Percentiles rank a stretch among this genome's conserved stretches.
phyloP scores from a whole-genome alignment of 2,888 invertebrate species.

The Deilephila porcellus region DNA sequence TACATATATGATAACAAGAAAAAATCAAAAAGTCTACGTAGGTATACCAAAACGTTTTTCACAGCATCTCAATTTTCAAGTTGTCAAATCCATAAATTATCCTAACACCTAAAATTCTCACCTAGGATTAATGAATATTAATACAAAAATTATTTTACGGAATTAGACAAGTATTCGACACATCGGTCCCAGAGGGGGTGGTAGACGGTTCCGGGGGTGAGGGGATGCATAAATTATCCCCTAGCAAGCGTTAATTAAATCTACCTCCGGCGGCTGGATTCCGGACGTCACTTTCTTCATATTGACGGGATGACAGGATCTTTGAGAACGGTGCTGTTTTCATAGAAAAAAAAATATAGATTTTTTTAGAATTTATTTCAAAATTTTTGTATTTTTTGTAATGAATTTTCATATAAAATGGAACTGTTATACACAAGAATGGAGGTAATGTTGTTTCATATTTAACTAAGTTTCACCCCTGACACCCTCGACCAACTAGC shows the following conservation, averaged over 20 bases:
- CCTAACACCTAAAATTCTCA: background rate
- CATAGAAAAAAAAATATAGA: background rate
- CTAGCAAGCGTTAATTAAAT: constrained; percentile 42
- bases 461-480: too few species aligned
- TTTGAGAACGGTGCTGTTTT: background rate
- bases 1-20: too few species aligned
- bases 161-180: constrained; percentile 26
- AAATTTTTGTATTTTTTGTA: background rate
- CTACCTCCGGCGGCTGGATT: constrained; percentile 26
- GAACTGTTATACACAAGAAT: too few species aligned
- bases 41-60: too few species aligned
- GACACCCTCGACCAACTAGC: too few species aligned
- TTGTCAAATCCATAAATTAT: background rate
- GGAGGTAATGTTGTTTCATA: too few species aligned
- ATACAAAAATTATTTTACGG: constrained; percentile 18
- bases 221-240: constrained; percentile 41
- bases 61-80: too few species aligned
- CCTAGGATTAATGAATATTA: constrained; percentile 18
- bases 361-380: background rate
- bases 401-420: too few species aligned
- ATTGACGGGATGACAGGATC: background rate
- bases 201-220: constrained; percentile 17
- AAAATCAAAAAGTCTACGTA: too few species aligned
- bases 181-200: constrained; percentile 8
- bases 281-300: constrained; percentile 4